Evolutionary conservation across 2,888 invertebrate species (phyloP), one percentile per base, ranked within the genome.

Genomic region (Andrena minutula): DNA sequence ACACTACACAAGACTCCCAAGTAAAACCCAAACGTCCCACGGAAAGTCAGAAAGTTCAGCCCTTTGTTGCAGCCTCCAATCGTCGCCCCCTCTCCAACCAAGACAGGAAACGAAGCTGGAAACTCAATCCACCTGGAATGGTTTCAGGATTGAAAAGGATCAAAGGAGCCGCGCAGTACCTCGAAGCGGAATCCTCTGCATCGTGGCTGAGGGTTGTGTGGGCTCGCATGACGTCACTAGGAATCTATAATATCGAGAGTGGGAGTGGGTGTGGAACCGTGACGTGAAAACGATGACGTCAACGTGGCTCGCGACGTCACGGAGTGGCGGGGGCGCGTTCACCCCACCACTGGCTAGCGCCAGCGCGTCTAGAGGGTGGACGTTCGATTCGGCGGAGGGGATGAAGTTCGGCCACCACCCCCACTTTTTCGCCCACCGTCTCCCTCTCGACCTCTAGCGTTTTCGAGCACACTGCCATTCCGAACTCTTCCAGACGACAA

Each of bases 401-500:
- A 20, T 12, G 49, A 68, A 72, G 61, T 69, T 77, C 53, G 74
- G 58, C 64, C 32, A n/a, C 35, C 51, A 58, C 60, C 73, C 65
- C 41, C 32, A 12, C 23, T 30, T 72, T 56, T 41, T 23, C 60
- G 6, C 20, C 30, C n/a, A 28, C 53, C n/a, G 2, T 35, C 35
- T 66, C 60, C 70, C 51, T 32, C 74, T 51, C 51, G 41, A 12
- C 63, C 70, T 6, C 32, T 35, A 32, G 47, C 75, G 64, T 66
- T 23, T 64, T 65, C 58, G 56, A 26, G 16, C 75, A 63, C 64
- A 41, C 35, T 53, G 16, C 41, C 41, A 41, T 16, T 63, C 66
- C 47, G 16, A 63, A 78, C 77, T 80, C 69, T 74, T 60, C 76
- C 80, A 81, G 87, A 80, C 79, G 69, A 79, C 79, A 47, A 71